Conservation (phyloP, 2,888 invertebrate genomes). For the Tholera decimalis region DNA sequence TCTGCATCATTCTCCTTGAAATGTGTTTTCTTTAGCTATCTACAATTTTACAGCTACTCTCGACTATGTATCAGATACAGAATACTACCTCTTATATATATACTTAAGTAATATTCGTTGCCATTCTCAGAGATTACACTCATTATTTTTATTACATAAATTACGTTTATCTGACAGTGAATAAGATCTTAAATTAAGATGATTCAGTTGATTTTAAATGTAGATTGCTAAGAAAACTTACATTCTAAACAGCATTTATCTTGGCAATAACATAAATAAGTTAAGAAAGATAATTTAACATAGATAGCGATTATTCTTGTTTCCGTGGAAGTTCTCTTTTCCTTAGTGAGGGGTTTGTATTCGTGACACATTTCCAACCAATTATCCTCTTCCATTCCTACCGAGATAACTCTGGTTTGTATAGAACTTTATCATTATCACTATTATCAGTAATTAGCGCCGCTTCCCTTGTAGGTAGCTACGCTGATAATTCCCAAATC, state of each 20-base stretch:
- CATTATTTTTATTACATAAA: slow-evolving; percentile 46
- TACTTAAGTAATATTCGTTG: slow-evolving; percentile 16
- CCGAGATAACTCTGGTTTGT: not conserved
- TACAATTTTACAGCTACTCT: no score
- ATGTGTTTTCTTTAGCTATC: no score
- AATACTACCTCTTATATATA: no score
- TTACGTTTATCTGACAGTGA: slow-evolving; percentile 53
- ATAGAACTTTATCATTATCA: not conserved
- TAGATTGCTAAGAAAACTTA: not conserved
- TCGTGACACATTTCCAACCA: slow-evolving; percentile 18
- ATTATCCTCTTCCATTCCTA: not conserved
- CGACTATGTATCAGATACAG: no score
- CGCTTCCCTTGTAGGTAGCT: not conserved
- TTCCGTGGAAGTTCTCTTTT: slow-evolving; percentile 25
- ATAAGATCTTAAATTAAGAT: slow-evolving; percentile 34
- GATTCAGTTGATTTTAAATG: slow-evolving; percentile 34
- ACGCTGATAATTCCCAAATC: not conserved
- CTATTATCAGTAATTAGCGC: not conserved
- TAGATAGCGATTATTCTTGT: slow-evolving; percentile 25
- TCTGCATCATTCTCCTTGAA: no score
- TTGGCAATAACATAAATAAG: slow-evolving; percentile 4
- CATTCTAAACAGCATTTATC: not conserved
- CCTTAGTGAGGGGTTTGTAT: slow-evolving; percentile 19
- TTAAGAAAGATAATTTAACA: slow-evolving; percentile 36
- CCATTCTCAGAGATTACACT: slow-evolving; percentile 42